Base-by-base conservation (phyloP, 30 jellyfish, hydroid and myxozoan genomes). In the Euphysa ruthae region DNA sequence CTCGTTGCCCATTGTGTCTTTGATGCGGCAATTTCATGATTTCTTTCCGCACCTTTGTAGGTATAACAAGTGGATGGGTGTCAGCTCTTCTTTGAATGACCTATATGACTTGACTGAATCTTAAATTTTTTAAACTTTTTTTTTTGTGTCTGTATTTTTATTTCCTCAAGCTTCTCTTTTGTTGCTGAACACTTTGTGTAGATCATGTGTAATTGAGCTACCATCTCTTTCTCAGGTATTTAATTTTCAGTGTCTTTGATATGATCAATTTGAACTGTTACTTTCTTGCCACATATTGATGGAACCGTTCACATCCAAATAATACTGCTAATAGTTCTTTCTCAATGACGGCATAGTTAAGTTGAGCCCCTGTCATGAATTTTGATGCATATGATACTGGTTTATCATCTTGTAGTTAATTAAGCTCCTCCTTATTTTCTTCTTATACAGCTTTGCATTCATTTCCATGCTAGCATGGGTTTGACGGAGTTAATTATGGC, bases 311-410 rank as follows among this genome's bases (percentile, higher is more conserved):
- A 30, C 21, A 69, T 24, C 79, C 85, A 66, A 52, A 66, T 27
- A 66, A 62, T 1, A 77, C 55, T 30, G 92, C 84, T 7, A 66
- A 69, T 21, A 44, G 85, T 51, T 63, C 84, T 65, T 65, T 64
- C 43, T 50, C 91, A 14, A 75, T 65, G 44, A 55, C 51, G 8
- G 91, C 84, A 50, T 75, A 62, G 18, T n/a, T n/a, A n/a, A 71
- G 19, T 65, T 46, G 74, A 12, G 77, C 29, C n/a, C 3, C 44
- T 8, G 71, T 56, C 22, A 46, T 63, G 49, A 73, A 51, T 32
- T 73, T 69, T 49, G 82, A 74, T 31, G 87, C 87, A 74, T 58
- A 62, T 25, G 91, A 73, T 20, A 75, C 32, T 33, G 91, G 91
- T 58, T 33, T 15, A 6, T 66, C 58, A 42, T 64, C 28, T 50